Base-by-base conservation (phyloP, 2,797 vertebrate species). In the Pangasius macronema region DNA sequence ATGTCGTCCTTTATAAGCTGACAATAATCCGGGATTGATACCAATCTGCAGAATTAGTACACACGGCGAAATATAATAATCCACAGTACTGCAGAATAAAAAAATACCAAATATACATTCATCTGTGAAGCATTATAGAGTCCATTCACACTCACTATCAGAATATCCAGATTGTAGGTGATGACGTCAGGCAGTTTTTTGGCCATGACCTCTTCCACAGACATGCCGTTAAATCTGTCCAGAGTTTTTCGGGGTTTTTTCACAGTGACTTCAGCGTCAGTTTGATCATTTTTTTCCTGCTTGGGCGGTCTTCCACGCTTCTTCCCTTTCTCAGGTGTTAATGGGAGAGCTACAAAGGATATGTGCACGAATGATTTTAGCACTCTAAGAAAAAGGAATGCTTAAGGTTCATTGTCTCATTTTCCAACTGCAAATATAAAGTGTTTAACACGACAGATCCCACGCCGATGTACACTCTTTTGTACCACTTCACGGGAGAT, bases 1-100 rank as follows among this genome's bases (percentile, higher is more conserved):
- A 94, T 99, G 98, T 91, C 97, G 98, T 89, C 98, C 98, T 96
- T 99, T 99, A 94, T 96, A 99, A 89, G 99, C 98, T 89, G 99
- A 98, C 96, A 99, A 94, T 68, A 99, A 95, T 91, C 99, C 99
- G 16, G 98, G 99, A 90, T 99, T 99, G 92, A 99, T 99, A 90
- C 99, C 98, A 92, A 99, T 98, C 99, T 99, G 70, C 70, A 80
- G 85, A 86, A 87, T 46, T 24, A 18, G 16, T 49, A 30, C 27
- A n/a, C 13, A 20, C 10, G 8, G 3, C 5, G 1, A 20, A 46
- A 82, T 46, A 20, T 42, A 63, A 82, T 9, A 7, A 82, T 65
- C 27, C 27, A 81, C 79, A 80, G 11, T 5, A 6, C 82, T 24
- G 86, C 20, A 36, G 27, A 57, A 49, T 3, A 22, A 65, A 10